These are phyloP conservation scores for Sebastes iracundus DNA, from an alignment of 2,797 vertebrate genomes.

Conservation along the genomic window DNA sequence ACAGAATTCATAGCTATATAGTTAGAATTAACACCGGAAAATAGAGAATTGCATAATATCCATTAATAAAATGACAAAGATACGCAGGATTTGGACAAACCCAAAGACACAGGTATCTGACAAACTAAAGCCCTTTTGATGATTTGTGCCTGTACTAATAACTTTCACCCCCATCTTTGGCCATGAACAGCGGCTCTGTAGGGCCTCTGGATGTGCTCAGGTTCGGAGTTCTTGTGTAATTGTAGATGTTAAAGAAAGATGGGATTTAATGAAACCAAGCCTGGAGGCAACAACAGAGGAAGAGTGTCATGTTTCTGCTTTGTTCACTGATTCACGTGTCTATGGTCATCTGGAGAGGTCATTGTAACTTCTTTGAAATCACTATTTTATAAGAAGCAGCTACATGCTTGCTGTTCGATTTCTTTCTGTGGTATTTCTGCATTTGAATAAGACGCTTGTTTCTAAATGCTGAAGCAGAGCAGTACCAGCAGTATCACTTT, in stretches of 20 bases:
- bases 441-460: background rate
- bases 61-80: too few relatives aligned
- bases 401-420: background rate
- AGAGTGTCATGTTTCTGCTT: background rate
- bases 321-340: background rate
- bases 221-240: too few relatives aligned
- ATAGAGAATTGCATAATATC: fast-evolving
- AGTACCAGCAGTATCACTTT: background rate
- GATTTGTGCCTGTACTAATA: too few relatives aligned
- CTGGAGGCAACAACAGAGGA: background rate
- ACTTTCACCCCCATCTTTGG: background rate
- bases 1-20: too few relatives aligned
- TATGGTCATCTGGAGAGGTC: background rate
- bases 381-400: background rate
- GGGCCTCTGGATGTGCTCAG: background rate
- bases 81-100: too few relatives aligned
- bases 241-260: too few relatives aligned
- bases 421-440: background rate
- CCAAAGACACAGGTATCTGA: too few relatives aligned
- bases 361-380: background rate
- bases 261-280: too few relatives aligned
- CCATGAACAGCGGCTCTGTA: background rate
- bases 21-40: too few relatives aligned
- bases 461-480: background rate
- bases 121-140: too few relatives aligned